Percentiles rank a stretch among this genome's conserved stretches.
Conservation (phyloP, 1,140 invertebrate genomes). For the Bombyx mori region ASM3026992v2 NC_085123.1:16497001-16497500, state of each 20-base stretch:
- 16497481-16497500: constrained; percentile 60
- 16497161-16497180: constrained; percentile 45
- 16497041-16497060: constrained; percentile 74
- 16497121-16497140: constrained; percentile 59
- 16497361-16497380: constrained; percentile 44
- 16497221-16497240: constrained; percentile 25
- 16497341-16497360: constrained; percentile 47
- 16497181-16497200: constrained; percentile 45
- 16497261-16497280: constrained; percentile 31
- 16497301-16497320: constrained; percentile 48
- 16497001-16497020: constrained; percentile 84
- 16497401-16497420: constrained; percentile 65
- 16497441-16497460: constrained; percentile 45
- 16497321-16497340: constrained; percentile 37
- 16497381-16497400: constrained; percentile 46
- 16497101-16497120: constrained; percentile 52
- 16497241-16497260: constrained; percentile 45
- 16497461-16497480: constrained; percentile 63
- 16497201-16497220: constrained; percentile 51
- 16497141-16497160: constrained; percentile 48
- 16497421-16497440: constrained; percentile 33
- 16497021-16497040: constrained; percentile 82
- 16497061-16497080: constrained; percentile 69
- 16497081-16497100: constrained; percentile 55
- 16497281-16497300: constrained; percentile 43